Conservation (phyloP, 2,797 vertebrate species). For the Tinamus major region DNA sequence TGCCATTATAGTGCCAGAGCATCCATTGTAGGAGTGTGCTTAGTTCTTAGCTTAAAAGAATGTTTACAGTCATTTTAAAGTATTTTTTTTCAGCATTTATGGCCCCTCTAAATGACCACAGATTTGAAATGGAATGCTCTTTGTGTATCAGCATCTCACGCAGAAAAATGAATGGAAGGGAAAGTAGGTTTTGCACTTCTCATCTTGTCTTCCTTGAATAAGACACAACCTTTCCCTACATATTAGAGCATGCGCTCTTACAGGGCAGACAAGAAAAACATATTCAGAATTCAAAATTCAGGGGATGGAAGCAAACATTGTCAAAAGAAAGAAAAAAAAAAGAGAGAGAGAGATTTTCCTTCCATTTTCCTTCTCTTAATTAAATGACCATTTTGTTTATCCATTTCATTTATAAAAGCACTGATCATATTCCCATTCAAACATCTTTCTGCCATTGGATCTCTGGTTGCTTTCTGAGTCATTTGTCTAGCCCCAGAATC, state of each 20-base stretch:
- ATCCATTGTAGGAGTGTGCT: too few relatives aligned
- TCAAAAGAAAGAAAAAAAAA: neutral
- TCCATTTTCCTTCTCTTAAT: neutral
- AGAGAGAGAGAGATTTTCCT: neutral
- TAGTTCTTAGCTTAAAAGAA: neutral
- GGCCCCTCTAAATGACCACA: neutral
- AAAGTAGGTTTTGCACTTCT: neutral
- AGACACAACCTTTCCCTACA: neutral
- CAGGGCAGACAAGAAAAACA: neutral
- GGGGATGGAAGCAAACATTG: neutral
- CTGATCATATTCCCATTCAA: neutral
- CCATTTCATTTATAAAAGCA: neutral
- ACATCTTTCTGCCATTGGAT: neutral
- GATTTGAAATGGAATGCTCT: neutral
- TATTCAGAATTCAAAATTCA: neutral
- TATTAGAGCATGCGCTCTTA: neutral
- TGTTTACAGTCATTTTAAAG: neutral
- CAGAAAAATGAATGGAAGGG: neutral
- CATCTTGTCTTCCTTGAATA: neutral
- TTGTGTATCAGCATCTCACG: neutral
- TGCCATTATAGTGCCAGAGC: neutral
- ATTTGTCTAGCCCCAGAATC: neutral
- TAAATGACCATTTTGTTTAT: neutral
- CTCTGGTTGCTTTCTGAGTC: neutral
- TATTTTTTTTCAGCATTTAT: neutral